phyloP scores from a whole-genome alignment of 2,797 vertebrate genomes.

The Pygocentrus nattereri region DNA sequence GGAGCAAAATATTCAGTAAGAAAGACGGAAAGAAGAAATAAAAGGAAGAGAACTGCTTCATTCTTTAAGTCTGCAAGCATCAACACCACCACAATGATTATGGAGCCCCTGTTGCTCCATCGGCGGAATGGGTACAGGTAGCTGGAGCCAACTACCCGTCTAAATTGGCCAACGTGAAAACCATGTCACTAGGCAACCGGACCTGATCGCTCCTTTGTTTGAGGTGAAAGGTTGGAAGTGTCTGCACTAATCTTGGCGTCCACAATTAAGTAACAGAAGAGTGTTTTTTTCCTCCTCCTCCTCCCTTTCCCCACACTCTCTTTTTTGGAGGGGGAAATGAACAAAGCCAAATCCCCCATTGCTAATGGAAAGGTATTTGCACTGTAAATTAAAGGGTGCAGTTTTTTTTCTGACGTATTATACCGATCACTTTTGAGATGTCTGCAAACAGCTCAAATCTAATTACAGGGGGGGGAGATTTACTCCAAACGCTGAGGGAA shows the following conservation, averaged over 20 bases:
- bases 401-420: conserved; percentile 71
- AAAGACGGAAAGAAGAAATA: conserved; percentile 9
- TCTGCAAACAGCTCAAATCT: conserved; percentile 82
- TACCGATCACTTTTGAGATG: conserved; percentile 74
- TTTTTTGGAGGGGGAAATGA: conserved; percentile 65
- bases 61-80: not conserved
- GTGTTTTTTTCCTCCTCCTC: conserved; percentile 74
- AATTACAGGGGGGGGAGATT: conserved; percentile 82
- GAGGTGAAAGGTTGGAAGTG: conserved; percentile 93
- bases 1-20: conserved; percentile 58
- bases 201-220: conserved; percentile 91
- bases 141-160: conserved; percentile 52
- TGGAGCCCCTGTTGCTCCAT: conserved; percentile 31
- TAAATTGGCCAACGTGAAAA: conserved; percentile 71
- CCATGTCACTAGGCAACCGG: conserved; percentile 87
- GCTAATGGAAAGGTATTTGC: conserved; percentile 85
- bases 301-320: conserved; percentile 50
- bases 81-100: conserved; percentile 1
- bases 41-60: not conserved
- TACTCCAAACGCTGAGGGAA: conserved; percentile 74
- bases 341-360: conserved; percentile 78
- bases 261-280: conserved; percentile 91
- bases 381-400: conserved; percentile 82
- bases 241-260: conserved; percentile 90
- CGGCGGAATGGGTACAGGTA: conserved; percentile 48